Evolutionary conservation across 2,888 invertebrate species (phyloP), one percentile per base, ranked within the genome.

Genomic region (Emmelina monodactyla): DNA sequence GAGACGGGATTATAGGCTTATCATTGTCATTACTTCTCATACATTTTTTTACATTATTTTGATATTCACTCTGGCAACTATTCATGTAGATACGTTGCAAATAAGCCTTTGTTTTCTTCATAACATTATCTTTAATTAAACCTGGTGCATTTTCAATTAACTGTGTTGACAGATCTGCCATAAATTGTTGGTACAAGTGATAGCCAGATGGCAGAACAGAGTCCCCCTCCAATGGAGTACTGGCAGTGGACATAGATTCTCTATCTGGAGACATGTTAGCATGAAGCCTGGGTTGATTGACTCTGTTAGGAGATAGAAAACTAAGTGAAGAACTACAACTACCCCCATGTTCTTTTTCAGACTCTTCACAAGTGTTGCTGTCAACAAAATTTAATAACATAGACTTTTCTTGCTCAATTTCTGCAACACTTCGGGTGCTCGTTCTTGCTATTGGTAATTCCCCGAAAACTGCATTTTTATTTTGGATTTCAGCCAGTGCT

Each of bases 141-240:
- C 37, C 35, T 22, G 57, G 55, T 19, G 53, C 45, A 38, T 52
- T 51, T 22, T 48, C 49, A 38, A 47, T 46, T 6, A 71, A 36
- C 41, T 58, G 56, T 10, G 41, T 39, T 11, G 67, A 58, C 14
- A 69, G 54, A 34, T 59, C 50, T 30, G 57, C 45, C 48, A 68
- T 59, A 43, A 70, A 58, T 28, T 64, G 55, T 42, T 61, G 50
- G 46, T 65, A 70, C 5, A 59, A 42, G 37, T 46, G 46, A 36
- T 55, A 46, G 28, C 43, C 44, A 33, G 45, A 37, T 31, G 47
- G 25, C 3, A 11, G 25, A n/a, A n/a, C n/a, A 7, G 25, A 3
- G 3, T 9, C 3, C 9, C 3, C n/a, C 9, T 25, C 25, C 11
- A 11, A 7, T 3, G 25, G 25, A n/a, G 25, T 7, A 10, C 25